Evolutionary conservation across 2,797 vertebrate species (phyloP).

Genomic region (Argentina silus): DNA sequence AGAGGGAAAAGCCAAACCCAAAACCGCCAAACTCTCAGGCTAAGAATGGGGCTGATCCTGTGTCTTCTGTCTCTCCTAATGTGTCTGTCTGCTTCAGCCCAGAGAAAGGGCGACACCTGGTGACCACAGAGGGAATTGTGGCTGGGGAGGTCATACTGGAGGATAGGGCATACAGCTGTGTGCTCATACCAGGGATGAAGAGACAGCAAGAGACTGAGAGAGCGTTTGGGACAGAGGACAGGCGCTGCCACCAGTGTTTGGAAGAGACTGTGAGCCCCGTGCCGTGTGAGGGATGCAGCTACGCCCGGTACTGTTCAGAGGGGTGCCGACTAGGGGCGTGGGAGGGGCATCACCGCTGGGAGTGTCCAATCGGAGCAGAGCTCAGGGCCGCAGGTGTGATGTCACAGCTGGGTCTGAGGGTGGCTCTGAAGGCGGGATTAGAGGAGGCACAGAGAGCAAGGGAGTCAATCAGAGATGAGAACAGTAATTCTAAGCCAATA

Average conservation of each 20-base stretch:
- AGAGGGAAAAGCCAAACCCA: slow-evolving; percentile 24
- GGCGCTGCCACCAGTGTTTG: slow-evolving; percentile 89
- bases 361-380: slow-evolving; percentile 83
- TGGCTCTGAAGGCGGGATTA: slow-evolving; percentile 82
- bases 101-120: slow-evolving; percentile 86
- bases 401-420: slow-evolving; percentile 86
- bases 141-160: slow-evolving; percentile 84
- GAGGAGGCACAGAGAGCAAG: slow-evolving; percentile 65
- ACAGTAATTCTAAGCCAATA: not conserved
- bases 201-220: slow-evolving; percentile 26
- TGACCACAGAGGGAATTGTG: slow-evolving; percentile 77
- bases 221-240: slow-evolving; percentile 70
- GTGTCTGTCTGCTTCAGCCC: slow-evolving; percentile 72
- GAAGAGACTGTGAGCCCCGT: slow-evolving; percentile 69
- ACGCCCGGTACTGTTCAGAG: slow-evolving; percentile 85
- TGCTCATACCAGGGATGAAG: slow-evolving; percentile 78
- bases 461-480: slow-evolving; percentile 31
- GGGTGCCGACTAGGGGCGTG: slow-evolving; percentile 83
- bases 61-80: slow-evolving; percentile 66
- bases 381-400: slow-evolving; percentile 84
- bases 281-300: slow-evolving; percentile 87
- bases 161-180: slow-evolving; percentile 87
- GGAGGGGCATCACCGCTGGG: slow-evolving; percentile 84
- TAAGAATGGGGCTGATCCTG: slow-evolving; percentile 35
- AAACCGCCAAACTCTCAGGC: slow-evolving; percentile 21